Percentiles rank a stretch among this genome's conserved stretches.
These are phyloP conservation scores for Microcaecilia unicolor DNA, from an alignment of 2,797 vertebrate species.

Conservation along the genomic window DNA sequence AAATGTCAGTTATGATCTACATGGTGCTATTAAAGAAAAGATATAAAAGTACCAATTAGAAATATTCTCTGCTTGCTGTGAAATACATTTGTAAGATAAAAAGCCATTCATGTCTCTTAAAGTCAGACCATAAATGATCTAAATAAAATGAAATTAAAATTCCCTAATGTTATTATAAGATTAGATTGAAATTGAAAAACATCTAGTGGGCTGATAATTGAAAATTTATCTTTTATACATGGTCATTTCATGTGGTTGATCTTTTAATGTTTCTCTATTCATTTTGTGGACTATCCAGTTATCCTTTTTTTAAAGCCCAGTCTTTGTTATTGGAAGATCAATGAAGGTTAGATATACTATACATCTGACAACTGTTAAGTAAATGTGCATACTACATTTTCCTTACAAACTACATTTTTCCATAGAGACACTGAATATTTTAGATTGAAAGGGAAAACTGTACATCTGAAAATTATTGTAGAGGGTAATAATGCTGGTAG, in stretches of 20 bases:
- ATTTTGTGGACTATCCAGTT: neutral
- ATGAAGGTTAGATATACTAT: constrained; percentile 7
- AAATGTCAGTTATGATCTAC: constrained; percentile 1
- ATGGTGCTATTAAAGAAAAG: neutral
- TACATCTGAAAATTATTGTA: no score
- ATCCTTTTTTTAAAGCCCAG: neutral
- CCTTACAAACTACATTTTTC: no score
- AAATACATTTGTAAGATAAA: constrained; percentile 8
- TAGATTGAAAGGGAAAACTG: no score
- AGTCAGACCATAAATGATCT: no score
- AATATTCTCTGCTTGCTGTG: neutral
- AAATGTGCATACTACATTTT: no score
- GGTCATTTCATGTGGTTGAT: neutral
- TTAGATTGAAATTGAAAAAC: constrained; percentile 12
- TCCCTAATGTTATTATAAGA: constrained; percentile 7
- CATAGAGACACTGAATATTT: no score
- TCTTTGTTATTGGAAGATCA: constrained; percentile 18
- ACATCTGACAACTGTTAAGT: constrained; percentile 17
- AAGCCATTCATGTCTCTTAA: neutral
- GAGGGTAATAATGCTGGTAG: no score
- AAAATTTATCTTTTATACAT: constrained; percentile 8
- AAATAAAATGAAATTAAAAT: constrained; percentile 10
- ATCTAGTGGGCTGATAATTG: constrained; percentile 6
- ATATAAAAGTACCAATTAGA: constrained; percentile 6
- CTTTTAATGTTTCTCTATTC: neutral